phyloP scores from a whole-genome alignment of 2,797 vertebrate species.

The Choloepus didactylus region DNA sequence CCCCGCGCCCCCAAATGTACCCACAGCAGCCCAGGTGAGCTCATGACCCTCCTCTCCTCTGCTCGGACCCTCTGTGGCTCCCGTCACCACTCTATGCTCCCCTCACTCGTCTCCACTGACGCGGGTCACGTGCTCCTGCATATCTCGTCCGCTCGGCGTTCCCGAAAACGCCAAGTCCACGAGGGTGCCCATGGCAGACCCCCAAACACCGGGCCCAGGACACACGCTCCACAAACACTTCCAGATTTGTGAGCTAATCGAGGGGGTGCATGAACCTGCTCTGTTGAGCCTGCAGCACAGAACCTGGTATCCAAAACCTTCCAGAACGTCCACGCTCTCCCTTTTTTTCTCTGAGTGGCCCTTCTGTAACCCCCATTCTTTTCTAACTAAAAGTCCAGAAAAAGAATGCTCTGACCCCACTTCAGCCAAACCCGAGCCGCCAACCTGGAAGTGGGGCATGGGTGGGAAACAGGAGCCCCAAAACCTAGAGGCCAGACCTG shows the following conservation, averaged over 20 bases:
- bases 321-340: neutral
- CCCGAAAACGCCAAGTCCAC: neutral
- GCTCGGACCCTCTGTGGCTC: neutral
- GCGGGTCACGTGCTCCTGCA: neutral
- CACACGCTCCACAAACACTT: neutral
- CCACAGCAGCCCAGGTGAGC: neutral
- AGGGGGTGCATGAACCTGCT: neutral
- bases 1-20: neutral
- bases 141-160: neutral
- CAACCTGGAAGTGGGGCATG: neutral
- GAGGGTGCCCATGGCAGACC: neutral
- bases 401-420: neutral
- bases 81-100: neutral
- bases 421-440: neutral
- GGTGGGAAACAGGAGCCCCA: too few relatives aligned
- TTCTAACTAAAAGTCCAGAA: neutral
- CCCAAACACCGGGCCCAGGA: neutral
- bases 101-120: neutral
- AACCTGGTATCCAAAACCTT: neutral
- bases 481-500: neutral
- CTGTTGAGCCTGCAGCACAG: fast-evolving
- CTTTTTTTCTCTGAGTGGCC: neutral
- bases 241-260: too few relatives aligned
- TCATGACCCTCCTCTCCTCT: neutral
- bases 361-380: neutral